Base-by-base conservation (phyloP, 2,113 vertebrate genomes). In the Scomber scombrus region DNA sequence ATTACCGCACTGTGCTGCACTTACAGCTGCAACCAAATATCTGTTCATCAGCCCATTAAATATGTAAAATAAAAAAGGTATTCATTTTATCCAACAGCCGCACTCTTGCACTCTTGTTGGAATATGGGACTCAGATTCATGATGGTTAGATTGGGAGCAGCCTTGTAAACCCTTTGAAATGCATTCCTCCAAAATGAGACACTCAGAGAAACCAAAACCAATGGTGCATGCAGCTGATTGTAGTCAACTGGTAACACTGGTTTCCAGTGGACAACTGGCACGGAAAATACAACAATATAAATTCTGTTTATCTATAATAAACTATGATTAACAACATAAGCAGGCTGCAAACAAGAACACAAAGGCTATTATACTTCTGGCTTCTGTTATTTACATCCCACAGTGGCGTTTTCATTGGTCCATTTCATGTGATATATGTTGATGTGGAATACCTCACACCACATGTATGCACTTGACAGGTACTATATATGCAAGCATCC, bases 391-490 rank as follows among this genome's bases (percentile, higher is more conserved):
- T 55, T 43, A 45, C 47, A 67, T 43, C 61, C 51, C 16, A 57
- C 15, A n/a, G 51, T 64, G 68, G 26, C 19, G 43, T 80, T 70
- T 66, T 66, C 43, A 66, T n/a, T 26, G 49, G 31, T 55, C 19
- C 46, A 72, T 64, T 72, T 78, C 31, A 58, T 19, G 52, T 63
- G 13, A 64, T 58, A 49, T 52, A 49, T 68, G 49, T 47, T 68
- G 49, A 68, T 11, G 0, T 40, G 9, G 19, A 54, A 50, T 31
- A 46, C 43, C 43, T 61, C 49, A 56, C 60, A 54, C 55, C 18
- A 34, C 61, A 34, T 55, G 61, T 54, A 49, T 13, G 34, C 50
- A 43, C 47, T 40, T 19, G 23, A 56, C 55, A 80, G 26, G 76
- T 14, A 54, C 46, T 60, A 56, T 67, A 71, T n/a, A n/a, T 51